A percentile compares a stretch with the other conserved stretches of the same genome.
Conservation (phyloP, 2,113 vertebrate genomes). For the Istiophorus platypterus region DNA sequence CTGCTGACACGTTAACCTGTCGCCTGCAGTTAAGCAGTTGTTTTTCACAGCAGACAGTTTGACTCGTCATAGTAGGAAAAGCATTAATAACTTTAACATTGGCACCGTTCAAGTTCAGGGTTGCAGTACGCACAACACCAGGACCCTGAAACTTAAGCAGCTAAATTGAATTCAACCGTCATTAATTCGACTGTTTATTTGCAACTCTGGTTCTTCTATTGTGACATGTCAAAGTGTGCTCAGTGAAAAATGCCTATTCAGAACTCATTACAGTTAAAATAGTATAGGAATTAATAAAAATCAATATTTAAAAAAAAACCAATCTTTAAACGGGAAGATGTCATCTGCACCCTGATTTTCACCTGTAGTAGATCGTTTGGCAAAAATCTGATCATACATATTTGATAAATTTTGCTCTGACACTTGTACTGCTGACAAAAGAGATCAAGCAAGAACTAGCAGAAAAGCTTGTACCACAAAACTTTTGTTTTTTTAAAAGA, state of each 20-base stretch:
- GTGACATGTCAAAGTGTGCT: too few species aligned
- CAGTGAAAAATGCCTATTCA: too few species aligned
- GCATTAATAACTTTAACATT: not conserved
- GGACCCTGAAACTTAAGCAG: not conserved
- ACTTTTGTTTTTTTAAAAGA: not conserved
- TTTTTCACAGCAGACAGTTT: not conserved
- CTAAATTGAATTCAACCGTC: not conserved
- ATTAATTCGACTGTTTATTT: too few species aligned
- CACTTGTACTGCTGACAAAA: not conserved
- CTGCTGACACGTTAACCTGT: conserved; percentile 2
- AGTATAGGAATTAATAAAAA: not conserved
- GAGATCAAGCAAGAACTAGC: not conserved
- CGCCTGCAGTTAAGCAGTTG: not conserved
- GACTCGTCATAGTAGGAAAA: not conserved
- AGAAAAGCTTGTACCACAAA: not conserved
- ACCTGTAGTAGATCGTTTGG: not conserved
- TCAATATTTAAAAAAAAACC: too few species aligned
- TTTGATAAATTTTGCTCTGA: not conserved
- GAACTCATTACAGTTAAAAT: not conserved
- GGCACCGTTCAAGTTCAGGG: not conserved
- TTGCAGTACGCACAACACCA: not conserved
- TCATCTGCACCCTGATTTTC: not conserved
- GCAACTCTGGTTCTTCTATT: too few species aligned
- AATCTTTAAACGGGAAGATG: not conserved
- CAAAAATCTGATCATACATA: not conserved